phyloP scores from a whole-genome alignment of 2,888 invertebrate genomes.

The Hirtodrosophila cameraria region DNA sequence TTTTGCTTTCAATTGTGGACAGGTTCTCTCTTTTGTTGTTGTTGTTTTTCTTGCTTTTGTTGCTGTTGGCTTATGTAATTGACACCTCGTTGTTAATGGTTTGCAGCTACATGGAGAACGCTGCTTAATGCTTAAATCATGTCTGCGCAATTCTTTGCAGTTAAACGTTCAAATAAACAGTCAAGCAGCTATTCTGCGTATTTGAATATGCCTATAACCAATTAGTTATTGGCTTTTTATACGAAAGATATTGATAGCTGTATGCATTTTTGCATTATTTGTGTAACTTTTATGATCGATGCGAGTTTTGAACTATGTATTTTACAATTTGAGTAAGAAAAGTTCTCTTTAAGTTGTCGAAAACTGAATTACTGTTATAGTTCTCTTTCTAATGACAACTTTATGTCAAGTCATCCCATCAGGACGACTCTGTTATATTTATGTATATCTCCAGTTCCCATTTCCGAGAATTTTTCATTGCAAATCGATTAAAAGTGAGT shows the following conservation, averaged over 20 bases:
- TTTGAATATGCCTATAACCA: slow-evolving; percentile 2
- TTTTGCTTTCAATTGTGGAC: slow-evolving; percentile 2
- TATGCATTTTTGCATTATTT: slow-evolving; percentile 29
- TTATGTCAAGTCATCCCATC: too few species aligned
- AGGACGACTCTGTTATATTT: too few species aligned
- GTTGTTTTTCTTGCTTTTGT: slow-evolving; percentile 31
- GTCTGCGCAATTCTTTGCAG: slow-evolving; percentile 48
- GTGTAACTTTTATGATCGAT: neutral
- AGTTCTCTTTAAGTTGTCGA: too few species aligned
- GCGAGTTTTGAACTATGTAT: too few species aligned
- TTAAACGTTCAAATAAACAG: slow-evolving; percentile 41
- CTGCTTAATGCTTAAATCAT: slow-evolving; percentile 65
- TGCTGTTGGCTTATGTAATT: slow-evolving; percentile 68
- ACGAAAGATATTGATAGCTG: neutral
- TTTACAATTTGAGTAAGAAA: too few species aligned
- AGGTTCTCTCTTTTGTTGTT: slow-evolving; percentile 35
- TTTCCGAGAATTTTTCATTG: too few species aligned
- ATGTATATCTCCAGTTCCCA: too few species aligned
- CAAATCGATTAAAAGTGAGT: too few species aligned
- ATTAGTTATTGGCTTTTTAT: slow-evolving; percentile 8
- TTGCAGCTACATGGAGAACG: slow-evolving; percentile 25
- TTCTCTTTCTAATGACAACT: too few species aligned
- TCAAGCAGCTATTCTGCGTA: slow-evolving; percentile 16
- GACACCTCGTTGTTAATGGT: slow-evolving; percentile 75
- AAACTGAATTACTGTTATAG: too few species aligned